These are phyloP conservation scores for Chiloscyllium punctatum DNA, from an alignment of 2,797 vertebrate genomes.

Conservation along the genomic window DNA sequence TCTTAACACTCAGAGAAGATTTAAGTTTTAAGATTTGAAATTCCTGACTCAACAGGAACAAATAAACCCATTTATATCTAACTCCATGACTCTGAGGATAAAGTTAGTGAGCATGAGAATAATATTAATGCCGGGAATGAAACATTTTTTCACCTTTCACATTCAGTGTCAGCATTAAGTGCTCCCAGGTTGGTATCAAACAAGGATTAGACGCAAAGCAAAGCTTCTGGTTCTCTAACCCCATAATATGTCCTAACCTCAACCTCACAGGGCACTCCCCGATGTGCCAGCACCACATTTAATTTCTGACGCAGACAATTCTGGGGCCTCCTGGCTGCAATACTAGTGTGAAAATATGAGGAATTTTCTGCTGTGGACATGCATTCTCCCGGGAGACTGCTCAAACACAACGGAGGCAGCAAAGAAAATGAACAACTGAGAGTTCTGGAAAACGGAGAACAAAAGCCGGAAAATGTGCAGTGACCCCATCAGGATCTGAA, in stretches of 20 bases:
- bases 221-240: background rate
- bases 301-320: background rate
- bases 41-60: background rate
- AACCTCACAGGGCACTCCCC: background rate
- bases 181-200: background rate
- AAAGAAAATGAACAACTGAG: background rate
- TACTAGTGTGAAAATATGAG: background rate
- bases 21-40: conserved; percentile 1
- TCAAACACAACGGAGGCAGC: background rate
- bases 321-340: background rate
- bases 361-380: background rate
- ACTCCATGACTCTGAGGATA: background rate
- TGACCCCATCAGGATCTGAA: background rate
- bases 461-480: background rate
- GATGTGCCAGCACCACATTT: background rate
- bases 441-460: background rate
- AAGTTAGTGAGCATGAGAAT: conserved; percentile 18
- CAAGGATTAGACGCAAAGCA: background rate
- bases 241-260: background rate
- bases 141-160: background rate
- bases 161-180: background rate
- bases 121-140: background rate
- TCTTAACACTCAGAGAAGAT: conserved; percentile 1
- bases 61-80: background rate
- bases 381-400: background rate